These are phyloP conservation scores for Eupsittula cactorum DNA, from an alignment of 2,113 vertebrate genomes.

Conservation along the genomic window DNA sequence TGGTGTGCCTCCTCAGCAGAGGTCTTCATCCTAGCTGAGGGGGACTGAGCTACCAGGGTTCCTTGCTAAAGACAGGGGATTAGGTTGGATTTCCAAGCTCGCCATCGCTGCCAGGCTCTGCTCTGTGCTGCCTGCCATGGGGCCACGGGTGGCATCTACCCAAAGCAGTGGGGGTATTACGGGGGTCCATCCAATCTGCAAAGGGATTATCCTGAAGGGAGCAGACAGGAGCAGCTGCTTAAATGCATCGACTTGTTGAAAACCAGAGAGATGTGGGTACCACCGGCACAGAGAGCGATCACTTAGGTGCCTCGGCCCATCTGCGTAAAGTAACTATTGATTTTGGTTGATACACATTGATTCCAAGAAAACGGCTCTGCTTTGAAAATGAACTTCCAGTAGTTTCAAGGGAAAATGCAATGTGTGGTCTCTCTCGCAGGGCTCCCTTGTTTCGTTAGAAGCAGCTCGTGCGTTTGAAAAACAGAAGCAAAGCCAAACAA, in stretches of 20 bases:
- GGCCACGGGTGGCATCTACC: neutral
- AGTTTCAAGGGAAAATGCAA: conserved; percentile 59
- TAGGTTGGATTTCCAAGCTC: neutral
- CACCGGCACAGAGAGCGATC: conserved; percentile 29
- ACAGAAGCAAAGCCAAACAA: conserved; percentile 69
- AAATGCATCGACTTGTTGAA: conserved; percentile 68
- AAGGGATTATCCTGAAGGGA: conserved; percentile 54
- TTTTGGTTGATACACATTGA: conserved; percentile 80
- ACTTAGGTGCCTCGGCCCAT: conserved; percentile 71
- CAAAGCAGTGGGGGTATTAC: neutral
- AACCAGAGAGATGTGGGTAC: conserved; percentile 65
- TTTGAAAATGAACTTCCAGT: conserved; percentile 80
- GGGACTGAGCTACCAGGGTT: neutral
- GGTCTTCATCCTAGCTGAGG: neutral
- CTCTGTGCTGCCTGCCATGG: neutral
- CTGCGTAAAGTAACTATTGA: conserved; percentile 73
- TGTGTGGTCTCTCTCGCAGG: neutral
- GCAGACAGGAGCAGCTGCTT: conserved; percentile 64
- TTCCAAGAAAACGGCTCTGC: conserved; percentile 75
- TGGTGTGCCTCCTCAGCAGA: neutral
- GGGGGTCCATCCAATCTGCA: conserved; percentile 24
- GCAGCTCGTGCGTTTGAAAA: conserved; percentile 44
- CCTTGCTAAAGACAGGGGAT: fast-evolving
- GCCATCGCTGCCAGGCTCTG: fast-evolving
- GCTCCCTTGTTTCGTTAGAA: conserved; percentile 66